Percentiles rank a stretch among this genome's conserved stretches.
These are phyloP conservation scores for Oscheius myriophilus DNA, from an alignment of 2,888 invertebrate species.

Conservation along the genomic window DNA sequence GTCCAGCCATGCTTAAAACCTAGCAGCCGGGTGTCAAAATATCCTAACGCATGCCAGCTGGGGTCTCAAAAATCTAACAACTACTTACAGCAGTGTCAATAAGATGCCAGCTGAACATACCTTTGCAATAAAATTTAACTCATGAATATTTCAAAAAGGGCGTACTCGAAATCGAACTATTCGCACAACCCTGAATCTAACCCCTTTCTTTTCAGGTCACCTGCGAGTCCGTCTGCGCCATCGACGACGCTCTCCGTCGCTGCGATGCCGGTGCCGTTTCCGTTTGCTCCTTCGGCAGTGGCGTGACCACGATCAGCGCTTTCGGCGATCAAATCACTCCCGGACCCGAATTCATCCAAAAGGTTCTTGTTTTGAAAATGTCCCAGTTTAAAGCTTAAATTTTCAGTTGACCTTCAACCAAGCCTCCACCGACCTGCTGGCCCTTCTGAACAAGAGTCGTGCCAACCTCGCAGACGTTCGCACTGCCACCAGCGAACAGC, in stretches of 20 bases:
- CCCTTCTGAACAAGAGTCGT: slow-evolving; percentile 47
- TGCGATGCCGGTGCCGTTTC: slow-evolving; percentile 84
- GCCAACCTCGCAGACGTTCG: slow-evolving; percentile 38
- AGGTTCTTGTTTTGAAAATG: slow-evolving; percentile 13
- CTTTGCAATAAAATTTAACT: too few species aligned
- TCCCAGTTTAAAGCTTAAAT: slow-evolving; percentile 48
- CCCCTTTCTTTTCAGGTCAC: slow-evolving; percentile 77
- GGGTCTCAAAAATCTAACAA: too few species aligned
- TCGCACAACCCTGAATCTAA: too few species aligned
- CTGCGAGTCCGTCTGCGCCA: slow-evolving; percentile 91
- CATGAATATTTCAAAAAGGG: too few species aligned
- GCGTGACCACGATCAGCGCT: slow-evolving; percentile 84
- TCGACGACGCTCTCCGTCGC: slow-evolving; percentile 84
- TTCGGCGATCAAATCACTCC: slow-evolving; percentile 87
- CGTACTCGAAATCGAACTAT: too few species aligned
- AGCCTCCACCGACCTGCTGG: slow-evolving; percentile 82
- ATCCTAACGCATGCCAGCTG: too few species aligned
- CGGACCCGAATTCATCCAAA: slow-evolving; percentile 75
- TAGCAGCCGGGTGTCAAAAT: too few species aligned
- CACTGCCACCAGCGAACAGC: slow-evolving; percentile 77
- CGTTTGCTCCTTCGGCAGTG: slow-evolving; percentile 89
- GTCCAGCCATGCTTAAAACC: too few species aligned
- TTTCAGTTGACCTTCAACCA: slow-evolving; percentile 80
- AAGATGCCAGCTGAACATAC: too few species aligned
- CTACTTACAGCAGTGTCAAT: too few species aligned